Evolutionary conservation across 2,888 invertebrate genomes (phyloP), one percentile per base, ranked within the genome.

Genomic region (Geophilus truncorum): DNA sequence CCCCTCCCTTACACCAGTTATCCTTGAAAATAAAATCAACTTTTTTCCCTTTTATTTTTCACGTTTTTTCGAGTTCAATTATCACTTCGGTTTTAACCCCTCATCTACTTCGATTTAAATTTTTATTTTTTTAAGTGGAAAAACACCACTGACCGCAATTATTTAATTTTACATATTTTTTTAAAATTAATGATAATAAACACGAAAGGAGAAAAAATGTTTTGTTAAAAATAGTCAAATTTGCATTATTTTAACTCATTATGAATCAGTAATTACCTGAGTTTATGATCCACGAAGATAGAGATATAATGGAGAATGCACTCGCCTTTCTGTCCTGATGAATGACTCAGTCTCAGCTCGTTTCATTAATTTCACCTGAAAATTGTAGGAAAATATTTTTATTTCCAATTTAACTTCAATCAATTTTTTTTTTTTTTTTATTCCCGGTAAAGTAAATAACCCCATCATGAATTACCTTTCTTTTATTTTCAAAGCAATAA

Each of bases 181-280:
- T n/a, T n/a, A 62, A 62, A 62, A 21, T 21, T 57, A 1, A 18
- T 7, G 4, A 23, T 21, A 21, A 6, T 6, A 10, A 23, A 23
- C 21, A n/a, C 15, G 3, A 18, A 18, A 23, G 10, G 10, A 1
- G 21, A 21, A 23, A 0, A 10, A 62, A 62, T 62, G 1, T 23
- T 4, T 62, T 23, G 21, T 62, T 18, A 70, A 23, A 70, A 15
- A 15, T 25, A 25, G 12, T n/a, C 18, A 5, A 1, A 51, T 70
- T 70, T 70, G 10, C 70, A 70, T 70, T 25, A 70, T 28, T 70
- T 51, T 70, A 25, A 23, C 28, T 70, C 70, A 25, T 70, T 70
- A 70, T 70, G 25, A 70, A 70, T 70, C 70, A 70, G 25, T 70
- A 70, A 28, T 70, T 70, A 70, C 70, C 28, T 70, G 70, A 70